Evolutionary conservation across 2,888 invertebrate species (phyloP), one percentile per base, ranked within the genome.

Genomic region (Asteroscopus sphinx): DNA sequence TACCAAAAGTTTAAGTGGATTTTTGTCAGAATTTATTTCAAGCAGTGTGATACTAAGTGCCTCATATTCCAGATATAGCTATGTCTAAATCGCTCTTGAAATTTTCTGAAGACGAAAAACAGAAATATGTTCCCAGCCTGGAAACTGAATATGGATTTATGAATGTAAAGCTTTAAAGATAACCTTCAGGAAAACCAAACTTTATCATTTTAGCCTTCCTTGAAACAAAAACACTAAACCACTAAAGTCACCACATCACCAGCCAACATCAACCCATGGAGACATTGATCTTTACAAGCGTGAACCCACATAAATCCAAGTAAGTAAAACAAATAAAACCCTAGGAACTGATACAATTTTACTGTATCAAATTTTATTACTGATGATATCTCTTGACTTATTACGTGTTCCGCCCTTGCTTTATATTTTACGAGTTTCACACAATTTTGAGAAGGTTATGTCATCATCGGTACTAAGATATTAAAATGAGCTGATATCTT

Each of bases 281-380:
- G n/a, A n/a, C 21, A 5, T 17, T 13, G 12, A 25, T 25, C 25
- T 41, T 32, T 17, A 41, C 21, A 53, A 36, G 21, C 25, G 26
- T 42, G n/a, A 56, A 28, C 36, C 39, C 15, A 37, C 37, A 57
- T 64, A 52, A 52, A 57, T 45, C 45, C 16, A 26, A 6, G 28
- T 8, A 44, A 36, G 33, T 28, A 48, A 68, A 73, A 70, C 58
- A 57, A 60, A 70, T 57, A 58, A 62, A 59, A 68, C 42, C 35
- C 45, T 35, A 52, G 52, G 40, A 53, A 53, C 48, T 40, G 70
- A 63, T 69, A 65, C 60, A 53, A 51, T 60, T 71, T 59, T 63
- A 59, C 52, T 39, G 57, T 68, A 60, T 70, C 68, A 57, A 65
- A 77, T 68, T 75, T 76, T 76, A 76, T 76, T 71, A 57, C 61